Base-by-base conservation (phyloP, 2,888 invertebrate species). In the Drosophila aldrichi region DNA sequence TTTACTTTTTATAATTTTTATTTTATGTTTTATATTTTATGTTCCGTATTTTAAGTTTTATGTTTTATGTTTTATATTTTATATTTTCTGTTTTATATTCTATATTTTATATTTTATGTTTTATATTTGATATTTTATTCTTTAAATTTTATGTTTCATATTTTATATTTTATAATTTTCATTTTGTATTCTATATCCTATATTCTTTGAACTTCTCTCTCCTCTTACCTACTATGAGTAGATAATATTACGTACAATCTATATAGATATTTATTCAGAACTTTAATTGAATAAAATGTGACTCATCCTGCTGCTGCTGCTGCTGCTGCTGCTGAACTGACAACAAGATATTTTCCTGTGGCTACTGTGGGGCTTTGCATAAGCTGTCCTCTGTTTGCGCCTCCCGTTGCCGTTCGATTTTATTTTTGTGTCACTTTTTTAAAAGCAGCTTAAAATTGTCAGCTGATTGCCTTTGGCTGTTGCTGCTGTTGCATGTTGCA, bases 401-500 rank as follows among this genome's bases (percentile, higher is more conserved):
- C 22, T 2, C 2, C 20, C 12, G 25, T 40, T 16, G 29, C 10
- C 51, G 29, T 40, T 20, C 7, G 18, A 38, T 44, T 32, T 62
- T 16, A 49, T 69, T 78, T 58, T 61, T 63, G 63, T 22, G 22
- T 7, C 44, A 22, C 3, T 44, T 44, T 44, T 59, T 64, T 29
- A 18, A 49, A 12, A 32, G 69, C 58, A 64, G 77, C 76, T 78
- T 76, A 70, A 79, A 75, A 68, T 62, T 76, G 74, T 43, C 79
- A 60, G 63, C 68, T 59, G 70, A 61, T 63, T 65, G 70, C 43
- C 52, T 25, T 55, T 46, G n/a, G n/a, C 40, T 44, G 18, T 49
- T 60, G 25, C 18, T 25, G 25, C 25, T 25, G 25, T 25, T 25
- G 25, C 25, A 25, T 66, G 52, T 18, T 44, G 41, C 48, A 54